Base-by-base conservation (phyloP, 2,797 vertebrate genomes). In the Molossus alvarezi region DNA sequence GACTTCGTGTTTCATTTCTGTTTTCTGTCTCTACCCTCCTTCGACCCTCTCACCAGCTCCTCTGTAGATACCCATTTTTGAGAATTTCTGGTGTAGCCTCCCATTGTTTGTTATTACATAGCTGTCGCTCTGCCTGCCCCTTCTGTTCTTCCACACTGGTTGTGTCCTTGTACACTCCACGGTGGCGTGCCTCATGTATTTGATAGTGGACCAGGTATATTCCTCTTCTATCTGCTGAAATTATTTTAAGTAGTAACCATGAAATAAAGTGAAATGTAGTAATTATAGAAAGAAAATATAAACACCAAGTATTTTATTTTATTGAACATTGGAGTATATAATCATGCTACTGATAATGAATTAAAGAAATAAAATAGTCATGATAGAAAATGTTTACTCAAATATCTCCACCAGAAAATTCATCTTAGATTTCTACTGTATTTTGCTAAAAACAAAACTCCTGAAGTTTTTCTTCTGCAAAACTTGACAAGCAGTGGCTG, bases 231-330 rank as follows among this genome's bases (percentile, higher is more conserved):
- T 81, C 33, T 73, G 75, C 75, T 12, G 85, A 83, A 87, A 48
- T 81, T 90, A 75, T 88, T 96, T 95, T 94, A 25, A 89, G 6
- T 62, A 91, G 55, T 90, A 89, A 86, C 21, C 53, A 62, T 84
- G 58, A 93, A 90, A 67, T 96, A 62, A 90, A 69, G 87, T 48
- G 41, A 57, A 76, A 76, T 75, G 27, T 20, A 83, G 27, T 75
- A 82, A 41, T 71, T 20, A 29, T 75, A 75, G 79, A 88, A 76
- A 86, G 23, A 73, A 85, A 51, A 67, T 88, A 1, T 64, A 76
- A 88, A n/a, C 53, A 90, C 60, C 37, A 41, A 85, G 23, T 85
- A 65, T 88, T 88, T 84, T 65, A 27, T 88, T 83, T 89, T 72
- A 69, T 71, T 64, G 53, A 76, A n/a, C n/a, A 29, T 64, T 83